Base-by-base conservation (phyloP, 1,140 invertebrate species). In the Drosophila simulans region DNA sequence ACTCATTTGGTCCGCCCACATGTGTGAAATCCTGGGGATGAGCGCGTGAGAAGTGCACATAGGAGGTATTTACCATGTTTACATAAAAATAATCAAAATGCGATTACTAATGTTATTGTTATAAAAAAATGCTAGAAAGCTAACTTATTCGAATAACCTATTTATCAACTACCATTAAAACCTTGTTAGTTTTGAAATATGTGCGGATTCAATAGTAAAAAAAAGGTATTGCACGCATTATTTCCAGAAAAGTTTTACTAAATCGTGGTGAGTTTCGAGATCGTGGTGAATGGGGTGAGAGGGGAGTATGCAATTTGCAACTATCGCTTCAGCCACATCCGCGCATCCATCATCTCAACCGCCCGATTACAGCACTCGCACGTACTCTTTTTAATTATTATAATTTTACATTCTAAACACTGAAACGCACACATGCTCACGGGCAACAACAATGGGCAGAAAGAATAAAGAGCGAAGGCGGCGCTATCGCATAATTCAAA, bases 341-440 rank as follows among this genome's bases (percentile, higher is more conserved):
- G 20, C 20, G 3, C n/a, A 39, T 17, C 46, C 46, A 48, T 3
- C 49, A 62, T 51, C 56, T 17, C 35, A 39, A 49, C 22, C n/a
- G 45, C 27, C 13, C 49, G 25, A 57, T 58, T 34, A 40, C 57
- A 22, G 10, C 54, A 65, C 48, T 48, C 11, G 34, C 63, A 49
- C 66, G 48, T 66, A 35, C 49, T 75, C 46, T 69, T 77, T 77
- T 77, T 88, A 88, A 88, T 88, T 89, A 89, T 89, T 77, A 83
- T 83, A 80, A 83, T 83, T 83, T 76, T 73, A 77, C 79, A 89
- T 64, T 74, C 73, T 66, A 58, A 74, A 45, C 68, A 59, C 37
- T 42, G 43, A 4, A 37, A 11, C 56, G 31, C 46, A 65, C 43
- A 59, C 51, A 42, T 42, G 56, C 51, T 57, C 27, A 20, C 20